Evolutionary conservation across 2,113 vertebrate genomes (phyloP), one percentile per base, ranked within the genome.

Genomic region (Fulmarus glacialis): DNA sequence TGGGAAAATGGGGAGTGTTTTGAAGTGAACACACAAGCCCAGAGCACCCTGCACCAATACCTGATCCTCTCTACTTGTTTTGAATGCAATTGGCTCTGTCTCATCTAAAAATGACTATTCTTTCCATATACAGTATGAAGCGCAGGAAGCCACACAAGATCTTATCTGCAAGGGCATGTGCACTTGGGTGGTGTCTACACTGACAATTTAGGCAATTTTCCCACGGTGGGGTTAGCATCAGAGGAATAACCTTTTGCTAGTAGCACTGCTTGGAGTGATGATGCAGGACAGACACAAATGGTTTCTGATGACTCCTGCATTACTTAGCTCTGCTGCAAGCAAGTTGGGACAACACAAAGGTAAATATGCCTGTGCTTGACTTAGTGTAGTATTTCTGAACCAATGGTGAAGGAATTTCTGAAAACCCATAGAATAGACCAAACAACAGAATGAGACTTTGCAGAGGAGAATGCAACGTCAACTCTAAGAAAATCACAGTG

Each of bases 111-210:
- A 92, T 87, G 92, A 96, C 93, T 95, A 29, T 70, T 89, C 94
- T 95, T 93, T 91, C 95, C 93, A 91, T 15, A 14, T 45, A 92
- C 73, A 93, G 94, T 26, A 84, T 0, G 40, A 89, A 91, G 91
- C 22, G 77, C 96, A 96, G 97, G 96, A 97, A 97, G 94, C 95
- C 94, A 93, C 97, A 97, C 47, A 30, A 96, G 97, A 97, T 97
- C 67, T 95, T 97, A 97, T 97, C 96, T 92, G 86, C 86, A 75
- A 84, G 94, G 82, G 88, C 89, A 94, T 93, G 93, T 87, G 94
- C 86, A 74, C 90, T 92, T 90, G 94, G 96, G 96, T 95, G 96
- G 95, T 87, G 96, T 89, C 96, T 93, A 52, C 73, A 7, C 89
- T 78, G 87, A 94, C 80, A 53, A 79, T 87, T 95, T 68, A 60